Conservation (phyloP, 2,888 invertebrate species). For the Epinotia bilunana region DNA sequence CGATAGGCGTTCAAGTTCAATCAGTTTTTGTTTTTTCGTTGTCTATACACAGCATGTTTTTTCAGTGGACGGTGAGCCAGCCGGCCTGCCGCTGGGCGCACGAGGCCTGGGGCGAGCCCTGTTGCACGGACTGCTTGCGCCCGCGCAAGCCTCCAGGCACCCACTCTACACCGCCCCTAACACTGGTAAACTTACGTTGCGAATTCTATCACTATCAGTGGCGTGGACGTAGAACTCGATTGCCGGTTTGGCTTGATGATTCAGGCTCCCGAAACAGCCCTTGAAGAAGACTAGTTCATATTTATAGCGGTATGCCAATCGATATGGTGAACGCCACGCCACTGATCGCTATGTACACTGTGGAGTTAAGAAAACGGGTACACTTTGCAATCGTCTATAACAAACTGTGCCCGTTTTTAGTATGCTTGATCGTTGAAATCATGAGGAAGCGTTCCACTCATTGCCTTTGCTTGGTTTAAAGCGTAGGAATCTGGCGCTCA, state of each 20-base stretch:
- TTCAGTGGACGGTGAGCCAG: constrained; percentile 85
- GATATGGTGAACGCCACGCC: neutral
- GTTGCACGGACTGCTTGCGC: constrained; percentile 87
- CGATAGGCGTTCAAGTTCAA: no score
- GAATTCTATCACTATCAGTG: constrained; percentile 12
- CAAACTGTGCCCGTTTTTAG: neutral
- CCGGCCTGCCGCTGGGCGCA: constrained; percentile 83
- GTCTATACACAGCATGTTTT: constrained; percentile 21
- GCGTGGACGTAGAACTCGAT: neutral
- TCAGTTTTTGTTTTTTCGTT: constrained; percentile 21
- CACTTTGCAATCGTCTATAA: neutral
- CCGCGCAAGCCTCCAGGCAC: constrained; percentile 79
- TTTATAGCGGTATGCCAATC: neutral
- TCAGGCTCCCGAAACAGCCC: neutral
- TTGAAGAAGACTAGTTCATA: neutral
- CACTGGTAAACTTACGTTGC: constrained; percentile 80
- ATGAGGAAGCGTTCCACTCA: neutral
- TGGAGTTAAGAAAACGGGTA: neutral
- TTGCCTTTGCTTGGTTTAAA: neutral
- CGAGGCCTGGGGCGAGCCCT: constrained; percentile 82
- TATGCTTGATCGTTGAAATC: neutral
- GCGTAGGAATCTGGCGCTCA: neutral
- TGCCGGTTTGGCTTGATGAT: neutral
- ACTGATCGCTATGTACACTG: neutral
- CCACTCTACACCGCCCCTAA: constrained; percentile 87